phyloP scores from a whole-genome alignment of 2,113 vertebrate species.

The Casuarius casuarius region DNA sequence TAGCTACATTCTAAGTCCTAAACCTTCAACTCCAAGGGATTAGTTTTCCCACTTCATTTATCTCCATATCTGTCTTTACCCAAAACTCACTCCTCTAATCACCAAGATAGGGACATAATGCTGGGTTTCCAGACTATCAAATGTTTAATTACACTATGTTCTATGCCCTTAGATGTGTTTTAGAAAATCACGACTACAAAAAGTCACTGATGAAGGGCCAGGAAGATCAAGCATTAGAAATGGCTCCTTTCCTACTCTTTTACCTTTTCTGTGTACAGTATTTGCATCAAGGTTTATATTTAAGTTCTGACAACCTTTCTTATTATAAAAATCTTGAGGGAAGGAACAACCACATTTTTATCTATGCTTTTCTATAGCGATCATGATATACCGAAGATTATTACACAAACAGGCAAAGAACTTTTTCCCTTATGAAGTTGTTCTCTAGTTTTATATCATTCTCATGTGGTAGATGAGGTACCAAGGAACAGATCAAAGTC shows the following conservation, averaged over 20 bases:
- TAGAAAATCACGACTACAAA: background rate
- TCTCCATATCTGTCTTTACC: background rate
- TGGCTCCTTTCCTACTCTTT: background rate
- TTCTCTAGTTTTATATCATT: no score
- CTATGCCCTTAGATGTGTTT: no score
- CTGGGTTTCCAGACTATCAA: background rate
- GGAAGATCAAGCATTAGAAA: background rate
- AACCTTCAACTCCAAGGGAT: background rate
- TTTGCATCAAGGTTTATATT: no score
- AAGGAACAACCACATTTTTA: background rate
- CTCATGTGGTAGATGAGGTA: background rate
- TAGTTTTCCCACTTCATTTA: background rate
- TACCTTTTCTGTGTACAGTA: no score
- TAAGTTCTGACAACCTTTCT: background rate
- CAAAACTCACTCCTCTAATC: background rate
- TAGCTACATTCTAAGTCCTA: accelerated
- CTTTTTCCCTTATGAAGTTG: background rate
- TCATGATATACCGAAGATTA: background rate
- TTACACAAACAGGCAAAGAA: no score
- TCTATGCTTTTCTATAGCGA: background rate
- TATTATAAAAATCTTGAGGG: background rate
- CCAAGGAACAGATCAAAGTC: background rate
- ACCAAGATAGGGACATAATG: background rate
- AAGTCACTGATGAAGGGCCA: background rate
- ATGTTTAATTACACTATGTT: no score